phyloP scores from a whole-genome alignment of 2,113 vertebrate species.

The Cephalopterus ornatus region DNA sequence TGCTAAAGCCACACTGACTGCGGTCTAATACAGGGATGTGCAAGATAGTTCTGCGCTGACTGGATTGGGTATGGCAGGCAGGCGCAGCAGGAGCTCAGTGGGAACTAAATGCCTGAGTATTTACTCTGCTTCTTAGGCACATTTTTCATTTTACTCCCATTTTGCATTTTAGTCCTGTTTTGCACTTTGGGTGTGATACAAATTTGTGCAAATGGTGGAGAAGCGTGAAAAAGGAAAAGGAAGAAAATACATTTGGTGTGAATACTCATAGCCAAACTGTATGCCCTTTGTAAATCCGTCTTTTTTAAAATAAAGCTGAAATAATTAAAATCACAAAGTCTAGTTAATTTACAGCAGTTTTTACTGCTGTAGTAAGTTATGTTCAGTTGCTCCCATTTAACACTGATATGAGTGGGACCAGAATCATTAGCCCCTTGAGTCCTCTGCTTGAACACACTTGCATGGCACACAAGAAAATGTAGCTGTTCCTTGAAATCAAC shows the following conservation, averaged over 20 bases:
- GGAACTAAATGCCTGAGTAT: neutral
- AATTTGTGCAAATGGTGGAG: neutral
- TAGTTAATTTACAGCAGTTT: neutral
- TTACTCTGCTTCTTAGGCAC: neutral
- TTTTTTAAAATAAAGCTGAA: neutral
- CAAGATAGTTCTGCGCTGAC: neutral
- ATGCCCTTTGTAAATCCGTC: neutral
- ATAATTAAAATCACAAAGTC: neutral
- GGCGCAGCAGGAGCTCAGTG: neutral
- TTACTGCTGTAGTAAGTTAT: neutral
- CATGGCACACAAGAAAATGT: neutral
- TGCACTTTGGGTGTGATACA: neutral
- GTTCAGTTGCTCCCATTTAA: neutral
- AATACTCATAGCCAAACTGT: neutral
- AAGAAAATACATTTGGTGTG: neutral
- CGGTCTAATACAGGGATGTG: neutral
- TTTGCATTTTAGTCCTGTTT: neutral
- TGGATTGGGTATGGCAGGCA: neutral
- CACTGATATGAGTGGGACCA: neutral
- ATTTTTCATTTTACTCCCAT: neutral
- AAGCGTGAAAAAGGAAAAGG: neutral
- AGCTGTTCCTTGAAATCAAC: slow-evolving; percentile 28
- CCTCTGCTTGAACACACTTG: neutral
- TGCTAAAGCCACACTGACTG: neutral
- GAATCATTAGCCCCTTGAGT: neutral